Base-by-base conservation (phyloP, 2,888 invertebrate genomes). In the Sclerodermus sp. region DNA sequence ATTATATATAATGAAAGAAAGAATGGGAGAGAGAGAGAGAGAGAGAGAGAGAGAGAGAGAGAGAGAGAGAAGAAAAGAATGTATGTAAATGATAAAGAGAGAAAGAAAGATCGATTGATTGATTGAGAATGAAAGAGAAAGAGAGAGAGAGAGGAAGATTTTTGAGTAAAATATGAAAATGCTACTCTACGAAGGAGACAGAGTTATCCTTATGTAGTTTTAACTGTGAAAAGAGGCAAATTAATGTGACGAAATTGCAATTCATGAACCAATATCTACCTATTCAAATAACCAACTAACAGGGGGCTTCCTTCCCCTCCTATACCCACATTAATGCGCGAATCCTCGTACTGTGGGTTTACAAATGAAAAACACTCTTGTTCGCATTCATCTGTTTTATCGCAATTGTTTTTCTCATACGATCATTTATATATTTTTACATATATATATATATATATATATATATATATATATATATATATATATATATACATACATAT, bases 201-300 rank as follows among this genome's bases (percentile, higher is more conserved):
- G 47, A 68, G 62, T 67, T 68, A 68, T 73, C 69, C 66, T 72
- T 73, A 68, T 65, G 66, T 70, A 68, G 63, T 70, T 68, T 66
- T 63, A 68, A 73, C 66, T 71, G 63, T 58, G 67, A 65, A 60
- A 58, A 64, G 64, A 65, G 64, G 62, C 53, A 62, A 63, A 62
- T 62, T 55, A 60, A 62, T 47, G 50, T 51, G 45, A 55, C 32
- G 42, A 50, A 42, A 56, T 57, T 49, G 62, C 58, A 60, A 66
- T 63, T 64, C 60, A 62, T 60, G 57, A 41, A 58, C 50, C 59
- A 67, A 60, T 59, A 62, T 63, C 58, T 60, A 53, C 53, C 58
- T 57, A 59, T 48, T 66, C 61, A 60, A 61, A 58, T 55, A 58
- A 60, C 59, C 64, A 56, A 64, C 58, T 45, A 54, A 66, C 64